Evolutionary conservation across 2,888 invertebrate species (phyloP).

Genomic region (Phyllotreta striolata): DNA sequence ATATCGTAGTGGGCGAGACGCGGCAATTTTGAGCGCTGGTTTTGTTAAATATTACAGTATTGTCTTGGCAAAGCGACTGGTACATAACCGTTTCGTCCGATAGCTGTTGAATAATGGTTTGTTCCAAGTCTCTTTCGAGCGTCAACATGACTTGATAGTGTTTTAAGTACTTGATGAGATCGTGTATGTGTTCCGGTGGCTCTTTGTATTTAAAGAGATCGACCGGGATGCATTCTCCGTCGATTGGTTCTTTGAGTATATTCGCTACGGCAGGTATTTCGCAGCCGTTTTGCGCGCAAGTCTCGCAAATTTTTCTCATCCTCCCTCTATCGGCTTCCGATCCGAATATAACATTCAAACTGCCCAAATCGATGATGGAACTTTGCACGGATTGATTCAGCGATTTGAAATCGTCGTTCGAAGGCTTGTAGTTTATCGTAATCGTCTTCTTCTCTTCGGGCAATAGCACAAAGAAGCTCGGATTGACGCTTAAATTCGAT

Average conservation of each 20-base stretch:
- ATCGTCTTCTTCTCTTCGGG: constrained; percentile 53
- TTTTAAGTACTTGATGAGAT: constrained; percentile 50
- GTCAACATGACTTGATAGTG: constrained; percentile 56
- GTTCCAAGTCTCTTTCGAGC: constrained; percentile 56
- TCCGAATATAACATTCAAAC: constrained; percentile 54
- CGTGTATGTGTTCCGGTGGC: constrained; percentile 47
- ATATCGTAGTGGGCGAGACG: constrained; percentile 47
- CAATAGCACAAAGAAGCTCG: constrained; percentile 51
- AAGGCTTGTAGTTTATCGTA: constrained; percentile 51
- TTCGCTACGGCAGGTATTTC: constrained; percentile 46
- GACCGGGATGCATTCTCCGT: constrained; percentile 52
- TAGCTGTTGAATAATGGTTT: constrained; percentile 52
- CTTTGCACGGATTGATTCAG: constrained; percentile 45
- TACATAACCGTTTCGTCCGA: constrained; percentile 55
- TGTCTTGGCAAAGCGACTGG: constrained; percentile 52
- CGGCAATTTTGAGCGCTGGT: constrained; percentile 33
- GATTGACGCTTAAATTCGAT: constrained; percentile 51
- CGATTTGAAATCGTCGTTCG: constrained; percentile 52
- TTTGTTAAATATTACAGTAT: constrained; percentile 40
- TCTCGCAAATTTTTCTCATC: constrained; percentile 51
- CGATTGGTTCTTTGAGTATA: constrained; percentile 49
- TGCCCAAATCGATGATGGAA: constrained; percentile 54
- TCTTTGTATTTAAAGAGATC: constrained; percentile 55
- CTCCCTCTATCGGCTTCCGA: constrained; percentile 56
- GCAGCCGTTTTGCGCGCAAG: constrained; percentile 46